Evolutionary conservation across 2,888 invertebrate species (phyloP).

Genomic region (Frankliniella fusca): DNA sequence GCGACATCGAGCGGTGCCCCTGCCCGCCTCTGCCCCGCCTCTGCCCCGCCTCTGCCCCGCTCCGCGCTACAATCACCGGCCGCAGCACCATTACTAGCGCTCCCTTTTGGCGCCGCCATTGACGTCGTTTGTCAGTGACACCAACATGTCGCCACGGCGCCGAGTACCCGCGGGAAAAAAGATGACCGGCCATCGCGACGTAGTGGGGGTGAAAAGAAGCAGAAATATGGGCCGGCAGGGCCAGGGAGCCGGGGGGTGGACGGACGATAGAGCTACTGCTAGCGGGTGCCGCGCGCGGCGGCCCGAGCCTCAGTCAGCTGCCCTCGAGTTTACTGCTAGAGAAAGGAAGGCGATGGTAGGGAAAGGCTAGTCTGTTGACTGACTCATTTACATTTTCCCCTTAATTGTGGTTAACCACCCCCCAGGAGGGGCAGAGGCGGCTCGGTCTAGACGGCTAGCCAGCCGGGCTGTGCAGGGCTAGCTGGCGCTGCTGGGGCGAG

Average conservation of each 20-base stretch:
- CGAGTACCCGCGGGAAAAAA: neutral
- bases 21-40: too few relatives aligned
- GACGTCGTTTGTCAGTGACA: conserved; percentile 3
- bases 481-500: too few relatives aligned
- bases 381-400: neutral
- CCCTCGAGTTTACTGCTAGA: neutral
- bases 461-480: too few relatives aligned
- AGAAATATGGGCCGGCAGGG: neutral
- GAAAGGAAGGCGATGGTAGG: neutral
- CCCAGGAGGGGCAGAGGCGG: neutral
- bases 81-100: neutral
- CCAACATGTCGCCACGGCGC: neutral
- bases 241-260: neutral
- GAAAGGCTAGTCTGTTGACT: neutral
- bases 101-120: neutral
- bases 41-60: neutral
- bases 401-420: neutral
- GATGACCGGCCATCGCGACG: neutral
- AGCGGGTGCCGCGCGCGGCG: neutral
- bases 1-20: too few relatives aligned
- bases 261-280: neutral
- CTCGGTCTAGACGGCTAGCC: neutral
- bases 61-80: neutral
- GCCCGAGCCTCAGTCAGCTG: neutral
- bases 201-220: neutral